Evolutionary conservation across 53 echinoderm and acorn worm genomes (phyloP), one percentile per base, ranked within the genome.

Genomic region (Temnopleurus reevesii): DNA sequence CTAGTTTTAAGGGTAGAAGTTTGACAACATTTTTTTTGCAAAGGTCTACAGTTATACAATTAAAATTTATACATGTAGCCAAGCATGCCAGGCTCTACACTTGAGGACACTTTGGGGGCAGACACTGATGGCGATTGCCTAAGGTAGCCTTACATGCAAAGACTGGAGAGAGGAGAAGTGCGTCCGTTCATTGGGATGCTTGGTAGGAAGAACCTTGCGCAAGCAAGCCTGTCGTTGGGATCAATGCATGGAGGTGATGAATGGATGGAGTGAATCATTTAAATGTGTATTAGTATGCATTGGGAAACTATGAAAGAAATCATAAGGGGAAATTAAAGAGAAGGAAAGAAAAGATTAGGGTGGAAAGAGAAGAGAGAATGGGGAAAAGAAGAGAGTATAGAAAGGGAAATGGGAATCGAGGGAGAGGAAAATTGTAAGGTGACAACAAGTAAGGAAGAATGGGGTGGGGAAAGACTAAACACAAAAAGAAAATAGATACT

Each of bases 161-260:
- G 83, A 83, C 28, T 83, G 83, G 17, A 83, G 54, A 53, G 83
- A 83, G 21, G 83, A 83, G 53, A 83, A 83, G 56, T 38, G 83
- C 33, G 83, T 83, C 55, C 54, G 55, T 38, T 83, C 83, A 55
- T 35, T 53, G 83, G 83, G 12, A 12, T 83, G 54, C 83, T 83
- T 83, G 30, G 54, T 9, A 55, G 31, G 83, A n/a, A 83, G 56
- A 53, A 83, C 83, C 53, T 55, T 83, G 18, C 55, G 83, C 56
- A 83, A 55, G 53, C 55, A 53, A 53, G 83, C 83, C 83, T 83
- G 83, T 51, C 44, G 51, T 28, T 3, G 49, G 51, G 41, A n/a
- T n/a, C n/a, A n/a, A n/a, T n/a, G n/a, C n/a, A n/a, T n/a, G n/a
- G n/a, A n/a, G n/a, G n/a, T n/a, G n/a, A n/a, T 6, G 71, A 71